phyloP scores from a whole-genome alignment of 2,113 vertebrate genomes.

The Planiliza haematocheilus region DNA sequence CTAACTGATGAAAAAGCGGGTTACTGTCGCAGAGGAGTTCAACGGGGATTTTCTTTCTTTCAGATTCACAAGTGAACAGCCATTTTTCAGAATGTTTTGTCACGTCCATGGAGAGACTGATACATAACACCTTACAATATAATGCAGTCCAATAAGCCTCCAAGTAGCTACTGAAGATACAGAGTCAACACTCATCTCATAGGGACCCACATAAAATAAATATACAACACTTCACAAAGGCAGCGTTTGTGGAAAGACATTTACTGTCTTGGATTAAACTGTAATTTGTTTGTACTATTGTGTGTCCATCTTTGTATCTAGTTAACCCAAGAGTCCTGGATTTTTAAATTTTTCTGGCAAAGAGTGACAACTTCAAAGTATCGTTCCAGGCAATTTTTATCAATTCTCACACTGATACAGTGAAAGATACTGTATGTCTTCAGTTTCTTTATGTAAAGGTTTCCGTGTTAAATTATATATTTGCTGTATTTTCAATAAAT shows the following conservation, averaged over 20 bases:
- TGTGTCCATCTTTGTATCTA: slow-evolving; percentile 25
- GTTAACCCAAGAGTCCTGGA: slow-evolving; percentile 12
- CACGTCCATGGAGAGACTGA: slow-evolving; percentile 2
- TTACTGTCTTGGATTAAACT: slow-evolving; percentile 3
- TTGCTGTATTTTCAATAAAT: slow-evolving; percentile 58
- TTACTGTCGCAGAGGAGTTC: background rate
- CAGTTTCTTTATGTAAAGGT: slow-evolving; percentile 34
- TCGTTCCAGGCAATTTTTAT: background rate
- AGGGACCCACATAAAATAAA: background rate
- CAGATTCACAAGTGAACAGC: slow-evolving; percentile 1
- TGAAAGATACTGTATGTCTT: slow-evolving; percentile 8
- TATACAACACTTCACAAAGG: background rate
- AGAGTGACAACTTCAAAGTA: background rate
- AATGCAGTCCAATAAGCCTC: slow-evolving; percentile 18
- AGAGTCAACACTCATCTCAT: slow-evolving; percentile 1
- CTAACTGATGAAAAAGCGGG: slow-evolving; percentile 6
- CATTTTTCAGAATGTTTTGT: background rate
- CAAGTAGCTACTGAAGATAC: background rate
- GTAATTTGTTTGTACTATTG: slow-evolving; percentile 29
- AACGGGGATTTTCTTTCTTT: background rate
- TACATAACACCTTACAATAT: slow-evolving; percentile 8
- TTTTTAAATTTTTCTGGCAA: slow-evolving; percentile 2
- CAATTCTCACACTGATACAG: background rate
- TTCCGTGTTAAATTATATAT: slow-evolving; percentile 39
- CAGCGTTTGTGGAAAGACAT: slow-evolving; percentile 2